Base-by-base conservation (phyloP, 2,797 vertebrate genomes). In the Cottoperca gobio region DNA sequence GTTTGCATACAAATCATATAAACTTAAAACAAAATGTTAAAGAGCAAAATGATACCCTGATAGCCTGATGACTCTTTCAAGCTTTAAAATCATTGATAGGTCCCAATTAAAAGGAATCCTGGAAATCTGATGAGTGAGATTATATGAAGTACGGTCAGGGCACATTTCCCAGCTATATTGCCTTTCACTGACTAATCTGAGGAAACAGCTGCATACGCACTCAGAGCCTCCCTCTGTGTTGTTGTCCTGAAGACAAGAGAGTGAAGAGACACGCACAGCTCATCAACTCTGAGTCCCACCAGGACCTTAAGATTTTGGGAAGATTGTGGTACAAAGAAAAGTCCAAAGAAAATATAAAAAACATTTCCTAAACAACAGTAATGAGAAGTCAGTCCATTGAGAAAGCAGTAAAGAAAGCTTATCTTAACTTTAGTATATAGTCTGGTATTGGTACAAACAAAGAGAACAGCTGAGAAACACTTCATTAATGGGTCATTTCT, bases 121-220 rank as follows among this genome's bases (percentile, higher is more conserved):
- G 59, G 65, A 89, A 88, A 86, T 89, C 82, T 84, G 81, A 90
- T 84, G 81, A 82, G 66, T 62, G 66, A 82, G 81, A 78, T 63
- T 82, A 75, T 58, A 82, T 88, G 83, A 93, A 92, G 81, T 89
- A 91, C 87, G 76, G 42, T 79, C 59, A 48, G 49, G 65, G 50
- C 71, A 76, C 74, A 64, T 90, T 93, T 93, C 89, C 82, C 92
- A 91, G 91, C 53, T 90, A 89, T 84, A 91, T 92, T 88, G 50
- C 72, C 86, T 93, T 92, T 93, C 90, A 89, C 80, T 70, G 72
- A 66, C 80, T 92, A 91, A 94, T 86, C 80, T 81, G 69, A 82
- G 77, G 70, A 73, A 92, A 90, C 92, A 94, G 93, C 93, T 93
- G 92, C 87, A 57, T 6, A 60, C 64, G 2, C 62, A 70, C 55